phyloP scores from a whole-genome alignment of 2,888 invertebrate species.

The Chloromyia formosa region DNA sequence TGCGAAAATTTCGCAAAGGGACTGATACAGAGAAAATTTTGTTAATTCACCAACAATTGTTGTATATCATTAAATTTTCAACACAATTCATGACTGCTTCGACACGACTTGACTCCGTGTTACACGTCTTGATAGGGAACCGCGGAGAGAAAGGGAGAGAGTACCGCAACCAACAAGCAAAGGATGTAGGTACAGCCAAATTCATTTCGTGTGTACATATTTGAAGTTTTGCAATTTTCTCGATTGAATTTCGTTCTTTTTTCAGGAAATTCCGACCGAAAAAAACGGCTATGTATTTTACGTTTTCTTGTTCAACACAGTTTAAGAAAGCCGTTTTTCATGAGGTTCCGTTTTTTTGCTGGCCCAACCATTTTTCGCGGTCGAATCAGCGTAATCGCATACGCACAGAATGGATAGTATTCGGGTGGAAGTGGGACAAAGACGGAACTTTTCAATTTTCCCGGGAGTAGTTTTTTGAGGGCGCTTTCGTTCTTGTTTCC shows the following conservation, averaged over 20 bases:
- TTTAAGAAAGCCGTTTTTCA: constrained; percentile 7
- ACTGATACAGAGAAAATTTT: constrained; percentile 6
- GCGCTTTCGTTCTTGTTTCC: too few species aligned
- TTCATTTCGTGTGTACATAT: constrained; percentile 41
- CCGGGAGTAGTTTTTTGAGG: too few species aligned
- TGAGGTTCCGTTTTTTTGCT: not conserved
- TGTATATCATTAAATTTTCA: constrained; percentile 39
- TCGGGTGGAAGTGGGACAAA: too few species aligned
- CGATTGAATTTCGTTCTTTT: constrained; percentile 34
- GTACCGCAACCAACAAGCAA: too few species aligned
- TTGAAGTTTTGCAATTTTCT: constrained; percentile 38
- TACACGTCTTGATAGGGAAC: too few species aligned
- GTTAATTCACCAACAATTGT: constrained; percentile 24
- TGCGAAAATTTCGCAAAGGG: too few species aligned
- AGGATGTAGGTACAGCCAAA: too few species aligned
- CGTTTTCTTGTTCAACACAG: constrained; percentile 24
- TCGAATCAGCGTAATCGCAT: not conserved
- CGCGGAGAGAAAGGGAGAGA: too few species aligned
- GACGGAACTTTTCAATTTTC: too few species aligned
- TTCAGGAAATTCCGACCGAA: not conserved
- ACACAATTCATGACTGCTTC: constrained; percentile 5
- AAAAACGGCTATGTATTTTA: too few species aligned
- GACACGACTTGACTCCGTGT: too few species aligned
- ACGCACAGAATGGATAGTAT: not conserved
- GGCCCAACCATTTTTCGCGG: not conserved